Base-by-base conservation (phyloP, 2,797 vertebrate genomes). In the Amphiprion clarkii region DNA sequence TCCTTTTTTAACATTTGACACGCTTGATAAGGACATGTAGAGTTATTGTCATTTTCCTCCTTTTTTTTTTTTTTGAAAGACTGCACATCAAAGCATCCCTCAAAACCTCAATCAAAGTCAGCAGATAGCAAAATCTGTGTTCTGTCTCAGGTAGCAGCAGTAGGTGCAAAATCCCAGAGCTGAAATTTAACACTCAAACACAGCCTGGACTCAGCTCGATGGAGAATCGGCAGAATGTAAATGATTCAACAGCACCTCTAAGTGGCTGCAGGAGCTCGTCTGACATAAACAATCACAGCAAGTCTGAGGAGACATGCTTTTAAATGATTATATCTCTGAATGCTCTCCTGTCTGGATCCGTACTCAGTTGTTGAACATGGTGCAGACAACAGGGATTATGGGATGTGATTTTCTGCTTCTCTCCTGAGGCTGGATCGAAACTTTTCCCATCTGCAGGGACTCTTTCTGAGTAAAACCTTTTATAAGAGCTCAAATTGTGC, bases 201-300 rank as follows among this genome's bases (percentile, higher is more conserved):
- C 70, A 64, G 72, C 51, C 70, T 81, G 29, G 61, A 80, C 44
- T 36, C 31, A 49, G 53, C 62, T 57, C 9, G n/a, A 67, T 67
- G 27, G 65, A 56, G 80, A 84, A 80, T 73, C 81, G 49, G 84
- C 82, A 77, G 80, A 79, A 88, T 64, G 87, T 91, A 88, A 91
- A 91, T 75, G 88, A 90, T 91, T 92, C 83, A 92, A 89, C 89
- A 92, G 93, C 89, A 91, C 91, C 93, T 91, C 92, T 88, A 81
- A 84, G 90, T 90, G 92, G 92, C 83, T 69, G 79, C 78, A 63
- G 67, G 67, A 82, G 82, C 79, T 86, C 56, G 3, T 77, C 54
- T 79, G 84, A 82, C 72, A 48, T 72, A 76, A 81, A 71, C 76
- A 79, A 69, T 58, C 54, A 46, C 6, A 16, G 29, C 1, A 19